These are phyloP conservation scores for Drosophila anomalata DNA, from an alignment of 2,888 invertebrate genomes.

Conservation along the genomic window DNA sequence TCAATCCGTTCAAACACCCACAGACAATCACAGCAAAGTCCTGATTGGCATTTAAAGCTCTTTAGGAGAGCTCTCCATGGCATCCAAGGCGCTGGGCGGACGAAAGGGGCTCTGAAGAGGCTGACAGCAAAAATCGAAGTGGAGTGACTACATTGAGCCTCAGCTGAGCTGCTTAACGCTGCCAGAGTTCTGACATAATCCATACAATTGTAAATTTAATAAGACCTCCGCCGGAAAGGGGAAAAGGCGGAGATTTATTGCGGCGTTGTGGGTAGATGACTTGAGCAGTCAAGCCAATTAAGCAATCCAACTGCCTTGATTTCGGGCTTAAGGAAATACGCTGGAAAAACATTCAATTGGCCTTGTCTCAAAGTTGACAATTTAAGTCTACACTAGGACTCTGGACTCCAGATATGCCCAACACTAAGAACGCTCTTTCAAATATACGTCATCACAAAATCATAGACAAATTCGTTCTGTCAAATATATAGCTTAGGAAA, in stretches of 20 bases:
- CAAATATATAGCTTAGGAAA: neutral
- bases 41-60: conserved; percentile 79
- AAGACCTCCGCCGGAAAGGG: conserved; percentile 47
- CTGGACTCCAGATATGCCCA: neutral
- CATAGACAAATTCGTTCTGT: conserved; percentile 8
- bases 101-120: conserved; percentile 20
- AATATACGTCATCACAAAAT: neutral
- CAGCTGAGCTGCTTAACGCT: conserved; percentile 74
- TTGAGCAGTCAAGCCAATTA: conserved; percentile 64
- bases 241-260: conserved; percentile 23
- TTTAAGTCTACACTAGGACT: conserved; percentile 22
- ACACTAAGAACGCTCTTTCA: neutral
- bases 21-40: conserved; percentile 61
- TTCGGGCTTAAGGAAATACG: conserved; percentile 11
- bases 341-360: conserved; percentile 52
- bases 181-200: conserved; percentile 76
- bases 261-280: conserved; percentile 17
- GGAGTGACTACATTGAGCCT: conserved; percentile 72
- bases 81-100: conserved; percentile 18
- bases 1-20: conserved; percentile 9
- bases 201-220: conserved; percentile 78
- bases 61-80: conserved; percentile 58
- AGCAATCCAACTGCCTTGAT: conserved; percentile 31
- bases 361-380: conserved; percentile 12
- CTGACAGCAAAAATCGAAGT: conserved; percentile 76